A percentile compares a stretch with the other conserved stretches of the same genome.
Conservation (phyloP, 2,113 vertebrate genomes). For the Pterocles gutturalis region DNA sequence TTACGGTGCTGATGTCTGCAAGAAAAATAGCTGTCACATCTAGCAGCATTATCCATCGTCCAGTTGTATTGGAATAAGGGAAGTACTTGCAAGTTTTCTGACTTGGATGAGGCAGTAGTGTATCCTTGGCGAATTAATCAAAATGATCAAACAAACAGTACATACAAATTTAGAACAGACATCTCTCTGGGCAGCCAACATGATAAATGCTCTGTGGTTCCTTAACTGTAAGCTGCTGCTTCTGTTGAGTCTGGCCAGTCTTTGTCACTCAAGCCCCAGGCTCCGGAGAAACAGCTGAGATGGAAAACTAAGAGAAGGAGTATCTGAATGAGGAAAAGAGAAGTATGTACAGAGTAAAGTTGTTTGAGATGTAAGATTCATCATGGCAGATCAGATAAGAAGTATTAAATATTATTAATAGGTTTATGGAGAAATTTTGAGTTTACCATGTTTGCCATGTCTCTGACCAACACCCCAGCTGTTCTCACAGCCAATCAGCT, state of each 20-base stretch:
- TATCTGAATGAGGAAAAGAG: background rate
- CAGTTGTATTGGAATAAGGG: background rate
- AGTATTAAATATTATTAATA: background rate
- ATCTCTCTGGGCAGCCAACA: background rate
- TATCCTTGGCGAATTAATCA: background rate
- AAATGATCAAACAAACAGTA: background rate
- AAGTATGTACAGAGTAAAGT: background rate
- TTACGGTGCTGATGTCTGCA: background rate
- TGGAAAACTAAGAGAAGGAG: background rate
- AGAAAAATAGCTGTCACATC: background rate
- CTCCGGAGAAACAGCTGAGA: background rate
- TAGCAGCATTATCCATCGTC: background rate
- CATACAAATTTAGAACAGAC: background rate
- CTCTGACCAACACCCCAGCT: background rate
- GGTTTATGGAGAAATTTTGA: background rate
- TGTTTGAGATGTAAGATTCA: background rate
- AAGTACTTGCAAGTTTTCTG: background rate
- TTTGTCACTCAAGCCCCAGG: background rate
- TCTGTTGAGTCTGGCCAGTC: background rate
- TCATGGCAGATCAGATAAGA: background rate
- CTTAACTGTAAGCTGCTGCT: background rate
- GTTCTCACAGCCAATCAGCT: accelerated
- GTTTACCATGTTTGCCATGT: background rate
- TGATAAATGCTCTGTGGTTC: background rate
- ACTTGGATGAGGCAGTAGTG: background rate